Base-by-base conservation (phyloP, 2,797 vertebrate species). In the Sebastes diploproa region DNA sequence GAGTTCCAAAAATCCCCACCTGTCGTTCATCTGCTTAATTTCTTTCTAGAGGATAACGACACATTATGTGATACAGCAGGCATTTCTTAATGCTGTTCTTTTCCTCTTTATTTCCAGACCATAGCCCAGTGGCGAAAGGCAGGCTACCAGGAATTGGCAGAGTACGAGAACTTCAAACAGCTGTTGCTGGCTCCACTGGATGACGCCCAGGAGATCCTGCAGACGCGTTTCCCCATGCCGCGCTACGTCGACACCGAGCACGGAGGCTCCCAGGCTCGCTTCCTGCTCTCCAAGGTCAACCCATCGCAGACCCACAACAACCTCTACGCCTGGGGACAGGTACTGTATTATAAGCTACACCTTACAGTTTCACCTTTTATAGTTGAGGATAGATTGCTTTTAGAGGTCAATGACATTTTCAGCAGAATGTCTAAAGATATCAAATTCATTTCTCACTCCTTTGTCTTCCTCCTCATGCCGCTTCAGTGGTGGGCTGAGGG, bases 281-380 rank as follows among this genome's bases (percentile, higher is more conserved):
- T 99, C 92, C 96, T 99, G 83, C 95, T 99, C 80, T 99, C 98
- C 30, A 99, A 99, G 95, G 98, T 99, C 94, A 99, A 99, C 91
- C 98, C 98, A 12, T 99, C 98, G 16, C 98, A 99, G 95, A 99
- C 98, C 11, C 98, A 99, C 95, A 99, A 99, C 93, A 99, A 98
- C 91, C 95, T 98, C 64, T 99, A 99, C 62, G 93, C 96, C 1
- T 98, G 97, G 97, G 98, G 97, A 89, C 98, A 98, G 97, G 98
- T 99, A 92, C 72, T 0, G 46, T 54, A 52, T n/a, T 16, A 34
- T 6, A 18, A 38, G 4, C 6, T 30, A 8, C 18, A 36, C 3
- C 29, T n/a, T 27, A 8, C 25, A 8, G 0, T 23, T 32, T 2
- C 14, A 22, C 3, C 36, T 14, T 29, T 67, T 32, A 22, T n/a